phyloP scores from a whole-genome alignment of 2,888 invertebrate genomes.

The Amitus sp. region DNA sequence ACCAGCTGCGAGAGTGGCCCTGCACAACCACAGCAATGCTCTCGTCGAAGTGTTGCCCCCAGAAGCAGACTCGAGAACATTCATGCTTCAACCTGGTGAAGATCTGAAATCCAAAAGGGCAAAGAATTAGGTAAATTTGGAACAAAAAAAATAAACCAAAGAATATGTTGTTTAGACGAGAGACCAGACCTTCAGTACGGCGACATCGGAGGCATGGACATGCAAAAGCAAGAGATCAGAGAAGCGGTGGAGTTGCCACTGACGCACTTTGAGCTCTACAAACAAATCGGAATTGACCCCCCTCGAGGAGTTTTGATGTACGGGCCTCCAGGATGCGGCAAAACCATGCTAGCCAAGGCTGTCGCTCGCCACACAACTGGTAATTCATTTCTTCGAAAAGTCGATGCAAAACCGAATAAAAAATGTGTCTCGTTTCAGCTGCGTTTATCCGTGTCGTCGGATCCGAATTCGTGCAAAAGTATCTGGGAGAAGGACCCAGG shows the following conservation, averaged over 20 bases:
- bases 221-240: slow-evolving; percentile 99
- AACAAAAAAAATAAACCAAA: background rate
- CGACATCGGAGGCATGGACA: slow-evolving; percentile 99
- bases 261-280: slow-evolving; percentile 97
- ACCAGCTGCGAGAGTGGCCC: slow-evolving; percentile 97
- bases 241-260: slow-evolving; percentile 98
- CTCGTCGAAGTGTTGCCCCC: slow-evolving; percentile 98
- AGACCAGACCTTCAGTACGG: slow-evolving; percentile 97
- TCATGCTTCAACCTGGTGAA: slow-evolving; percentile 93
- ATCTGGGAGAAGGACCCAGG: slow-evolving; percentile 97
- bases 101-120: background rate
- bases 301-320: slow-evolving; percentile 98
- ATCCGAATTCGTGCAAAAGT: slow-evolving; percentile 99
- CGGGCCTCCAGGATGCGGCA: slow-evolving; percentile 99
- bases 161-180: slow-evolving; percentile 73
- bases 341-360: slow-evolving; percentile 99
- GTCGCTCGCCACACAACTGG: slow-evolving; percentile 98
- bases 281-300: slow-evolving; percentile 99
- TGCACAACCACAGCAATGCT: slow-evolving; percentile 99
- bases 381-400: slow-evolving; percentile 53
- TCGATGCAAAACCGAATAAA: background rate
- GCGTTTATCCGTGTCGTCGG: slow-evolving; percentile 99
- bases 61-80: slow-evolving; percentile 98
- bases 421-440: slow-evolving; percentile 68
- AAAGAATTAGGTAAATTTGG: background rate